Evolutionary conservation across 2,113 vertebrate species (phyloP).

Genomic region (Lampris megalopsis): DNA sequence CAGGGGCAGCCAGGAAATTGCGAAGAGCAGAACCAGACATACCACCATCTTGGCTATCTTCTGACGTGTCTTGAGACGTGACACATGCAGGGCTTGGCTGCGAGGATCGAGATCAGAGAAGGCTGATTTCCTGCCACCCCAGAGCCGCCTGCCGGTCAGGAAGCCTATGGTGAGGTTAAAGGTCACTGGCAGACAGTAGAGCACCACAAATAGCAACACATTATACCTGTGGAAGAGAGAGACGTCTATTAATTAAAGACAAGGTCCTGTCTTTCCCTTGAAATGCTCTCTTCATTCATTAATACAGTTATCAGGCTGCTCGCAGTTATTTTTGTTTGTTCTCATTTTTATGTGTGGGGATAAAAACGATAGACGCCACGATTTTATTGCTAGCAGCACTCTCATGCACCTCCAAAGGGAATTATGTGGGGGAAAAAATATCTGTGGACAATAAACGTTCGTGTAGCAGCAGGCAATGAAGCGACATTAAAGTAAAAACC

Average conservation of each 20-base stretch:
- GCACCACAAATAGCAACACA: slow-evolving; percentile 89
- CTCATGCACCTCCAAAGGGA: background rate
- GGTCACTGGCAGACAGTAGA: slow-evolving; percentile 91
- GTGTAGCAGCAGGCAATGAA: background rate
- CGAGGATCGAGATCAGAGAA: slow-evolving; percentile 84
- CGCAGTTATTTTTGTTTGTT: background rate
- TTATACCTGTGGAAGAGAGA: slow-evolving; percentile 78
- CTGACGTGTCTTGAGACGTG: slow-evolving; percentile 88
- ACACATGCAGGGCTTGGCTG: slow-evolving; percentile 83
- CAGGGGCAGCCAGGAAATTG: slow-evolving; percentile 89
- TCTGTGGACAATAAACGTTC: background rate
- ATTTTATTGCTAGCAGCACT: background rate
- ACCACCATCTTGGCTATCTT: slow-evolving; percentile 94
- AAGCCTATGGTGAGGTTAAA: slow-evolving; percentile 93
- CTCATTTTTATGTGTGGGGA: slow-evolving; percentile 2
- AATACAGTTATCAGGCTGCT: background rate
- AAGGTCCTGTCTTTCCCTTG: background rate
- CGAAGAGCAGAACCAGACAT: slow-evolving; percentile 89
- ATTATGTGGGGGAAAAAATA: background rate
- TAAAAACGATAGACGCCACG: background rate
- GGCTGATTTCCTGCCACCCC: slow-evolving; percentile 78
- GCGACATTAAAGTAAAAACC: background rate
- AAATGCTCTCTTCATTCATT: background rate
- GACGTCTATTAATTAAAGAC: slow-evolving; percentile 1
- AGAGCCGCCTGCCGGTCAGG: slow-evolving; percentile 86